Conservation (phyloP, 2,888 invertebrate genomes). For the Tenthredo amoena region DNA sequence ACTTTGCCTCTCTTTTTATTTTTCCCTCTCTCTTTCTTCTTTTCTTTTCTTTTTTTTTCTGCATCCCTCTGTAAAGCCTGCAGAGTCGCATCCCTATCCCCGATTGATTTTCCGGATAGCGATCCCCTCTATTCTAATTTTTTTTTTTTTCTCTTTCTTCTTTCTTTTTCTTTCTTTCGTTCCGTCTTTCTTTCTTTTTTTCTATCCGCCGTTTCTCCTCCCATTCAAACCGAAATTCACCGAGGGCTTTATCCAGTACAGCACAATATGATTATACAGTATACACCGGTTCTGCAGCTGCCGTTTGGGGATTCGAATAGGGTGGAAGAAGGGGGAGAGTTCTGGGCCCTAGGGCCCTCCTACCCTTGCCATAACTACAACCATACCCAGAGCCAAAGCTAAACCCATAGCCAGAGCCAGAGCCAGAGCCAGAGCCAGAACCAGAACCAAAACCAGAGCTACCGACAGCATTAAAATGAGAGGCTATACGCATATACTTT, state of each 20-base stretch:
- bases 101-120: conserved; percentile 42
- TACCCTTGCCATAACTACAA: neutral
- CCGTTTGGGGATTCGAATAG: conserved; percentile 61
- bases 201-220: neutral
- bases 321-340: conserved; percentile 57
- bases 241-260: conserved; percentile 50
- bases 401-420: neutral
- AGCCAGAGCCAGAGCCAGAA: neutral
- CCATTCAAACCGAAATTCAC: conserved; percentile 51
- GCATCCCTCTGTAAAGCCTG: neutral
- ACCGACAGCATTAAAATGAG: conserved; percentile 9
- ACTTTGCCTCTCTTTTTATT: neutral
- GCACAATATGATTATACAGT: conserved; percentile 72
- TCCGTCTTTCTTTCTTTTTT: neutral
- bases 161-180: neutral
- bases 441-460: neutral
- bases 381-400: neutral
- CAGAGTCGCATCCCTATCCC: conserved; percentile 28
- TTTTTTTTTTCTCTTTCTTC: neutral
- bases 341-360: conserved; percentile 40
- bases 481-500: conserved; percentile 2
- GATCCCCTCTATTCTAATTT: conserved; percentile 35
- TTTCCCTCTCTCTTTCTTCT: neutral
- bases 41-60: neutral
- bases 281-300: conserved; percentile 65